phyloP scores from a whole-genome alignment of 2,113 vertebrate species.

The Charadrius vociferus region DNA sequence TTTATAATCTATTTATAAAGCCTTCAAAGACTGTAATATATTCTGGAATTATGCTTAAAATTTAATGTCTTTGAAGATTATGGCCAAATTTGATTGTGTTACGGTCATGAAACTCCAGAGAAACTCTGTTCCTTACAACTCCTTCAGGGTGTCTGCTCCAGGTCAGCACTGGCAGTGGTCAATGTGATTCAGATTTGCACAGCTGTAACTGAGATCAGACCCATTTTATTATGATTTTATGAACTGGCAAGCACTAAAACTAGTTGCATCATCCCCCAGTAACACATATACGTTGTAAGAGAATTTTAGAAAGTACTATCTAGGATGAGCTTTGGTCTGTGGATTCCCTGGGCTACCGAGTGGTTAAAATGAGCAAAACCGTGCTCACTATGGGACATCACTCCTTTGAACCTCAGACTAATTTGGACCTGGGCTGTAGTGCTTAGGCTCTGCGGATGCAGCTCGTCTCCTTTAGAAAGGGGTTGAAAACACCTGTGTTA shows the following conservation, averaged over 20 bases:
- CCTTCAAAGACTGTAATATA: background rate
- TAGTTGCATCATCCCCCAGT: background rate
- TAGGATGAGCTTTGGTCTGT: background rate
- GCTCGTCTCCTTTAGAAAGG: background rate
- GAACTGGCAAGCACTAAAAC: background rate
- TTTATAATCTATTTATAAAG: background rate
- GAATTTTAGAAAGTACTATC: background rate
- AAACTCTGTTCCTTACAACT: background rate
- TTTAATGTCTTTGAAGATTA: background rate
- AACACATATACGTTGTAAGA: background rate
- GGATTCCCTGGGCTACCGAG: background rate
- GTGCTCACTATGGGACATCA: background rate
- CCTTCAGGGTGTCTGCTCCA: background rate
- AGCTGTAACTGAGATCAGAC: background rate
- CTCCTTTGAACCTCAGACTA: background rate
- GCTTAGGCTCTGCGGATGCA: background rate
- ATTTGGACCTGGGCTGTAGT: background rate
- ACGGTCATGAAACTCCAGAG: background rate
- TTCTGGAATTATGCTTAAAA: background rate
- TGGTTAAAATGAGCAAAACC: background rate
- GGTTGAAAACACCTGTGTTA: background rate
- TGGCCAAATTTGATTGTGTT: background rate
- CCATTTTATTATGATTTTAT: background rate
- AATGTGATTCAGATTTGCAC: background rate
- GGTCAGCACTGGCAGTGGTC: background rate